Conservation (phyloP, 2,888 invertebrate species). For the Pseudolycoriella hygida region DNA sequence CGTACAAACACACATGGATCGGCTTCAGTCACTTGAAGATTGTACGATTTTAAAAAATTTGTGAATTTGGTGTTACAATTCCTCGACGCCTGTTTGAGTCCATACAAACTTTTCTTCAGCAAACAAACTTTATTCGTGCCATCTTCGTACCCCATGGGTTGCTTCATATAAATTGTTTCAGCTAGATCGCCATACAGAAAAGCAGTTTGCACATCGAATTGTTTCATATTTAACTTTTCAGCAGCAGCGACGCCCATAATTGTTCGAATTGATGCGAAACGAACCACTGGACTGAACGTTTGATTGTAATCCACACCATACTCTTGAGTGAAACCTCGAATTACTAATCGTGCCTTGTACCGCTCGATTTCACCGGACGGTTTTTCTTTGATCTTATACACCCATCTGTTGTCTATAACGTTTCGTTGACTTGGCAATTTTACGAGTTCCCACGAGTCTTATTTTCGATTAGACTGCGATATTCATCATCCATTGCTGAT, state of each 20-base stretch:
- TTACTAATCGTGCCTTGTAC: too few species aligned
- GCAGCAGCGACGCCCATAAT: conserved; percentile 11
- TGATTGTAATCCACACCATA: conserved; percentile 13
- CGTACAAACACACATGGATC: conserved; percentile 11
- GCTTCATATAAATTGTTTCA: conserved; percentile 12
- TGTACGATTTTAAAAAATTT: conserved; percentile 8
- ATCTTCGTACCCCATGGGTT: conserved; percentile 10
- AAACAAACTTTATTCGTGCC: conserved; percentile 11
- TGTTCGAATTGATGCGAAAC: conserved; percentile 8
- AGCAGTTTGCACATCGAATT: conserved; percentile 12
- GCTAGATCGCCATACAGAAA: conserved; percentile 11
- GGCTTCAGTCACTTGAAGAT: conserved; percentile 12
- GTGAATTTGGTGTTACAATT: conserved; percentile 15
- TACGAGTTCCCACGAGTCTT: background rate
- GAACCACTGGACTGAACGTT: conserved; percentile 12
- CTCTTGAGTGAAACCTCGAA: too few species aligned
- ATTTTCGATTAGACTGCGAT: background rate
- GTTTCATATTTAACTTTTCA: conserved; percentile 9
- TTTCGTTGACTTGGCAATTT: conserved; percentile 8
- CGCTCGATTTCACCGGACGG: conserved; percentile 9
- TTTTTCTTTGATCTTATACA: conserved; percentile 11
- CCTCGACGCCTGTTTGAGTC: conserved; percentile 14
- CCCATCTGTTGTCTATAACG: conserved; percentile 10
- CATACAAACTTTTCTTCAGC: conserved; percentile 13
- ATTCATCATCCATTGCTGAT: background rate